Evolutionary conservation across 2,113 vertebrate genomes (phyloP).

Genomic region (Microtus richardsoni): DNA sequence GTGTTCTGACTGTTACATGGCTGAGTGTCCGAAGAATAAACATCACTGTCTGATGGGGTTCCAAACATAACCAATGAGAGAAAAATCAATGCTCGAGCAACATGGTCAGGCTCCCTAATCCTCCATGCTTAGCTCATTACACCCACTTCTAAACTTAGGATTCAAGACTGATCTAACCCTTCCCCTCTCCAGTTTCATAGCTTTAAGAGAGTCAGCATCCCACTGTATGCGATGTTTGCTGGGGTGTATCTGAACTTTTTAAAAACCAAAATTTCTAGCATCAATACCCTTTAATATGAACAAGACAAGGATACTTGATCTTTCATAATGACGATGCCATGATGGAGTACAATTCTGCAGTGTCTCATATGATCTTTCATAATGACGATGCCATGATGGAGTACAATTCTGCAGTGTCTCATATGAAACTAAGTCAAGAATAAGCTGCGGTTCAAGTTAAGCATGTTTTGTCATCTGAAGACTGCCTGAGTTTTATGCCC

Average conservation of each 20-base stretch:
- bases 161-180: background rate
- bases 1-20: background rate
- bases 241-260: background rate
- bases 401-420: background rate
- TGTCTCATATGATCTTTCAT: conserved; percentile 39
- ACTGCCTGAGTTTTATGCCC: background rate
- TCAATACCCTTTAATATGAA: background rate
- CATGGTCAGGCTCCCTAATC: background rate
- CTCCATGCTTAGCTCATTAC: background rate
- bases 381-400: background rate
- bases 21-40: conserved; percentile 26
- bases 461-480: conserved; percentile 44
- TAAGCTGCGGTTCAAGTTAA: background rate
- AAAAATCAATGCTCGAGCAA: background rate
- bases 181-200: conserved; percentile 10
- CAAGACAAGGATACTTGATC: background rate
- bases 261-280: conserved; percentile 27
- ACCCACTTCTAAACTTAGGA: conserved; percentile 23
- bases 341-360: background rate
- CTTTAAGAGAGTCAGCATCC: background rate
- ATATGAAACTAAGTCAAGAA: conserved; percentile 27
- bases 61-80: background rate
- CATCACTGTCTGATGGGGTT: conserved; percentile 11
- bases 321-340: background rate
- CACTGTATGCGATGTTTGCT: background rate